Percentiles rank a stretch among this genome's conserved stretches.
phyloP scores from a whole-genome alignment of 2,888 invertebrate species.

The Priocnemis perturbator region DNA sequence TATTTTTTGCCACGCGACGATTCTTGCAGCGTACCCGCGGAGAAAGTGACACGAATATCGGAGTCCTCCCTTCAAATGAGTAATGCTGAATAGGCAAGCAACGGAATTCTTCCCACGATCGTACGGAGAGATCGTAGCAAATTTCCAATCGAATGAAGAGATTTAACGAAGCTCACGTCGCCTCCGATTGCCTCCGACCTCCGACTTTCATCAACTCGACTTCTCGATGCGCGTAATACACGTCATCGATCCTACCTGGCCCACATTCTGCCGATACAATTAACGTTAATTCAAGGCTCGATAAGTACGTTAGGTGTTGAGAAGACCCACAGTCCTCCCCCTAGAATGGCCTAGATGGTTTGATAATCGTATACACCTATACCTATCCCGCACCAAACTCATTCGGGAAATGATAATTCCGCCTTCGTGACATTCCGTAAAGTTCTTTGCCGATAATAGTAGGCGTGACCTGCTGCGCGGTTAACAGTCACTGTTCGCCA shows the following conservation, averaged over 20 bases:
- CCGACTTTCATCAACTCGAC: neutral
- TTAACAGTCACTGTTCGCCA: constrained; percentile 37
- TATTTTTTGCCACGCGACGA: constrained; percentile 15
- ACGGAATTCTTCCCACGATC: constrained; percentile 43
- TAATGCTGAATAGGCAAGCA: constrained; percentile 19
- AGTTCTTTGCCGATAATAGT: constrained; percentile 21
- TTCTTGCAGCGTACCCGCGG: constrained; percentile 40
- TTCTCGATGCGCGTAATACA: too few species aligned
- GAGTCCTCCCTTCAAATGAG: constrained; percentile 21
- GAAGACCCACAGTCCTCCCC: constrained; percentile 51
- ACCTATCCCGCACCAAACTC: too few species aligned
- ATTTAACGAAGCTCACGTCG: constrained; percentile 21
- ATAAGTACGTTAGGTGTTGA: constrained; percentile 55
- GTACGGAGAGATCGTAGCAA: neutral
- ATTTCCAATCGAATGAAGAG: constrained; percentile 13
- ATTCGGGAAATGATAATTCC: too few species aligned
- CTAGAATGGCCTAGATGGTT: constrained; percentile 31
- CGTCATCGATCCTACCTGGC: constrained; percentile 38
- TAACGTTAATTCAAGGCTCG: constrained; percentile 48
- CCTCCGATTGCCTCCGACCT: too few species aligned
- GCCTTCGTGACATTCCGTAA: neutral
- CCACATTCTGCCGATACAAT: constrained; percentile 54
- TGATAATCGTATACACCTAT: constrained; percentile 3
- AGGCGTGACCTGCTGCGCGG: constrained; percentile 41
- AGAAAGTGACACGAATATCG: constrained; percentile 36